Conservation (phyloP, 2,113 vertebrate genomes). For the Scartelaos histophorus region DNA sequence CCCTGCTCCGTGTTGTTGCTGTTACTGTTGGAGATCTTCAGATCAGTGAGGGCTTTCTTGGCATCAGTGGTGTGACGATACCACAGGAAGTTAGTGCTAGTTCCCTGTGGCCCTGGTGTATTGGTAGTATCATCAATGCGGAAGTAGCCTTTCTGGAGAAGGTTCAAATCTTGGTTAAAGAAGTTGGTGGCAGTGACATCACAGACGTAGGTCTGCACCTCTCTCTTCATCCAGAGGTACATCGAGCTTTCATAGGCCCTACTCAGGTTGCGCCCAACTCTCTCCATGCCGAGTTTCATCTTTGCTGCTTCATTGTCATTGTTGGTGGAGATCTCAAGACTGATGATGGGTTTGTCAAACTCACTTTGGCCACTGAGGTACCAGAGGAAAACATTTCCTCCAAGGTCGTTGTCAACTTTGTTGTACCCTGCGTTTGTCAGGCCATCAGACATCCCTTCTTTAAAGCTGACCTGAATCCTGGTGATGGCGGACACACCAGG, state of each 20-base stretch:
- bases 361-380: neutral
- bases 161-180: accelerated
- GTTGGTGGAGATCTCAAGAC: neutral
- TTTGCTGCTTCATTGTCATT: neutral
- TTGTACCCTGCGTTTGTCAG: neutral
- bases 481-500: neutral
- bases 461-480: conserved; percentile 15
- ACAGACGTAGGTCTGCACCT: conserved; percentile 13
- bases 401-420: accelerated
- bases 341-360: neutral
- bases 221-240: neutral
- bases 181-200: neutral
- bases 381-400: neutral
- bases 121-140: neutral
- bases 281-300: neutral
- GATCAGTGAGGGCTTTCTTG: neutral
- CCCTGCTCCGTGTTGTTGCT: neutral
- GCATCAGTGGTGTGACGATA: neutral
- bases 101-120: neutral
- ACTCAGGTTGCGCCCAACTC: neutral
- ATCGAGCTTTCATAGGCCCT: no score
- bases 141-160: neutral
- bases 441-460: accelerated
- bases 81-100: neutral
- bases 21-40: neutral